phyloP scores from a whole-genome alignment of 2,113 vertebrate species.

The Apus apus region DNA sequence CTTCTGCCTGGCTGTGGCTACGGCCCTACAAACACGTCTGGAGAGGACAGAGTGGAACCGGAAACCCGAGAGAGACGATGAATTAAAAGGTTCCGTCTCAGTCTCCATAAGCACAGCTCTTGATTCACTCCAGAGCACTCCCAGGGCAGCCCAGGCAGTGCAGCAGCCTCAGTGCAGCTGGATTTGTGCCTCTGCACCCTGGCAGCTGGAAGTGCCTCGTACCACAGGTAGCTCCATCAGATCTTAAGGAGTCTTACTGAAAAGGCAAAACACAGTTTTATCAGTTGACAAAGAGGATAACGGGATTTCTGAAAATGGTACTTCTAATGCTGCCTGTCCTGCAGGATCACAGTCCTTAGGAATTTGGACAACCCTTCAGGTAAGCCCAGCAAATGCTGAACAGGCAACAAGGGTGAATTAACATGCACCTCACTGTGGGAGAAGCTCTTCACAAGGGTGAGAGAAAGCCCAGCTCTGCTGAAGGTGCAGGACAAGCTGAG shows the following conservation, averaged over 20 bases:
- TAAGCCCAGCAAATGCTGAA: neutral
- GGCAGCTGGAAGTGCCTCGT: neutral
- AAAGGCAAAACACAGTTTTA: neutral
- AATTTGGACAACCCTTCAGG: neutral
- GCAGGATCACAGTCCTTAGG: neutral
- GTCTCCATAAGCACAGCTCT: neutral
- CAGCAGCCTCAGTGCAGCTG: neutral
- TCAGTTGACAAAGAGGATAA: neutral
- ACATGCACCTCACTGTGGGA: neutral
- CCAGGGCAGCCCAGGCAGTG: neutral
- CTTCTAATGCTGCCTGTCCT: neutral
- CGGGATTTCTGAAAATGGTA: neutral
- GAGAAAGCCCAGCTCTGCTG: neutral
- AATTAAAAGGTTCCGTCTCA: neutral
- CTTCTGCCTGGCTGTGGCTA: neutral
- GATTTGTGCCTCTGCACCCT: neutral
- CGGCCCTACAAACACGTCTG: accelerated
- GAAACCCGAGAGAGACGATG: neutral
- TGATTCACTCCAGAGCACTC: neutral
- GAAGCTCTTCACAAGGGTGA: neutral
- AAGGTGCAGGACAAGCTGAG: accelerated
- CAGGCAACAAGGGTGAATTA: neutral
- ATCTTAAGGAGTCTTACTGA: neutral
- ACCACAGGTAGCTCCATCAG: neutral
- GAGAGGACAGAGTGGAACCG: neutral